These are phyloP conservation scores for Crocidura indochinensis DNA, from an alignment of 2,797 vertebrate genomes.

Conservation along the genomic window DNA sequence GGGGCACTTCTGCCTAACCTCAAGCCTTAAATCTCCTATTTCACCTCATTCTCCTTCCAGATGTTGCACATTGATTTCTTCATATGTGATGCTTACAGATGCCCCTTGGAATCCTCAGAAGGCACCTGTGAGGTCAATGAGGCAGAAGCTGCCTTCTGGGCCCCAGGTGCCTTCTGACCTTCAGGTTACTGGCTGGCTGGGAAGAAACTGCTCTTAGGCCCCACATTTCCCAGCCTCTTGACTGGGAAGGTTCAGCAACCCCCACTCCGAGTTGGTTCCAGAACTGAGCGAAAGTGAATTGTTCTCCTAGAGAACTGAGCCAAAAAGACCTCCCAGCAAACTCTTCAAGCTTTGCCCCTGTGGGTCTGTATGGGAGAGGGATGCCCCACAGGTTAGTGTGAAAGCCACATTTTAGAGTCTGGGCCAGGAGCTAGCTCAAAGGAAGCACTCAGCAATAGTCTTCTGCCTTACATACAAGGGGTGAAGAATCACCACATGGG, in stretches of 20 bases:
- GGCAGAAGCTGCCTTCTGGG: background rate
- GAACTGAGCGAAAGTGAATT: background rate
- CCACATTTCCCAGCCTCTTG: background rate
- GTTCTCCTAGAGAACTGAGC: background rate
- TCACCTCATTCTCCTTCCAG: background rate
- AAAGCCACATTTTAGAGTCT: constrained; percentile 3
- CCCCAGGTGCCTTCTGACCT: too few relatives aligned
- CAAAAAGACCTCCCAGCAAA: background rate
- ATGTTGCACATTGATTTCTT: constrained; percentile 12
- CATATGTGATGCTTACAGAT: background rate
- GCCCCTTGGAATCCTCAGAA: background rate
- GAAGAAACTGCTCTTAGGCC: background rate
- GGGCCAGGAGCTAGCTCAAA: too few relatives aligned
- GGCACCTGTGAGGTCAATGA: background rate
- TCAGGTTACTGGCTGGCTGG: background rate
- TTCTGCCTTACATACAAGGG: too few relatives aligned
- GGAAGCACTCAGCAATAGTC: too few relatives aligned
- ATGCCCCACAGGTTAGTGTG: background rate
- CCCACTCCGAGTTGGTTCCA: background rate
- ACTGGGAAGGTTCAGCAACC: background rate
- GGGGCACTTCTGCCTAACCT: background rate
- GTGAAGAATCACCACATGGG: too few relatives aligned
- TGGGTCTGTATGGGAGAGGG: background rate
- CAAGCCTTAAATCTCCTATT: background rate
- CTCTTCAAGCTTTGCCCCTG: background rate